These are phyloP conservation scores for Axea sp. DNA, from an alignment of 2,888 invertebrate genomes.

Conservation along the genomic window DNA sequence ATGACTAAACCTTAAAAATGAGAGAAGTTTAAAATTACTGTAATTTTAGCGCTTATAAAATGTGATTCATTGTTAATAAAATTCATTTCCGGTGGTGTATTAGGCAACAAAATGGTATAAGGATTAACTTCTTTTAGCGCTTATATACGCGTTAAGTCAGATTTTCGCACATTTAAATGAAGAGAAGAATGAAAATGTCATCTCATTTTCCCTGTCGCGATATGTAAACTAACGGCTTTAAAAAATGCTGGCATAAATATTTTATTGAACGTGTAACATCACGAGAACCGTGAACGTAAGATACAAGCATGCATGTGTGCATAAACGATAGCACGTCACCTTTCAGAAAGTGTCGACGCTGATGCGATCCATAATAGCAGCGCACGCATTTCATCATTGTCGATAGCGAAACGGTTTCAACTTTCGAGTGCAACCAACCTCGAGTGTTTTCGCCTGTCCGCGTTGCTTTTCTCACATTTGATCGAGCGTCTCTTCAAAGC, in stretches of 20 bases:
- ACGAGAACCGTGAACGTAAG: conserved; percentile 13
- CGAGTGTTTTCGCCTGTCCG: conserved; percentile 71
- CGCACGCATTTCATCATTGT: conserved; percentile 63
- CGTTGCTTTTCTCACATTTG: conserved; percentile 74
- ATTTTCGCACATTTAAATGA: too few relatives aligned
- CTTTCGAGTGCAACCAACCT: conserved; percentile 71
- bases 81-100: too few relatives aligned
- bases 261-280: conserved; percentile 15
- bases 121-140: too few relatives aligned
- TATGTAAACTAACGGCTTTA: conserved; percentile 11
- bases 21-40: too few relatives aligned
- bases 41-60: too few relatives aligned
- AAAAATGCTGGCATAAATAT: conserved; percentile 14
- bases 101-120: too few relatives aligned
- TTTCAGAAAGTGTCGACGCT: conserved; percentile 42
- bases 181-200: too few relatives aligned
- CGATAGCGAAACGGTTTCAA: conserved; percentile 74
- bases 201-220: too few relatives aligned
- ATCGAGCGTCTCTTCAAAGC: conserved; percentile 77
- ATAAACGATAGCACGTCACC: conserved; percentile 32
- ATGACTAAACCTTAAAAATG: too few relatives aligned
- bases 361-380: conserved; percentile 62
- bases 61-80: too few relatives aligned
- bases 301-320: neutral
- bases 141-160: too few relatives aligned